These are phyloP conservation scores for Geotrypetes seraphini DNA, from an alignment of 2,797 vertebrate genomes.

Conservation along the genomic window DNA sequence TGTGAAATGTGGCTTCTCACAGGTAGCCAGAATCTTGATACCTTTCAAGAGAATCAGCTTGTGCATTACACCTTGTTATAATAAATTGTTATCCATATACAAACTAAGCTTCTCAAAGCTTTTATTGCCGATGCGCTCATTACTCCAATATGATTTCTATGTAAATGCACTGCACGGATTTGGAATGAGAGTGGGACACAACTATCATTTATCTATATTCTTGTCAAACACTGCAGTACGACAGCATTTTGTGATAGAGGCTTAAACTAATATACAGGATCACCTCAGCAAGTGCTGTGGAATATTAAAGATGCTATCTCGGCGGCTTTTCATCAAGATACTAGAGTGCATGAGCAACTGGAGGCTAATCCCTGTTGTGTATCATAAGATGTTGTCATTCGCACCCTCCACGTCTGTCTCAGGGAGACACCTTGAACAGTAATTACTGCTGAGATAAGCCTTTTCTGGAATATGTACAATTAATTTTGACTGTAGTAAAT, in stretches of 20 bases:
- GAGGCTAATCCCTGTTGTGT: slow-evolving; percentile 23
- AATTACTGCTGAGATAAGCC: slow-evolving; percentile 47
- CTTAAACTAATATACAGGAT: slow-evolving; percentile 29
- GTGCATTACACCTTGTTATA: background rate
- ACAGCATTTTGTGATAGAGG: slow-evolving; percentile 17
- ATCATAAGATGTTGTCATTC: slow-evolving; percentile 33
- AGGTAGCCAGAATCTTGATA: slow-evolving; percentile 2
- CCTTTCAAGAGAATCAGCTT: slow-evolving; percentile 1
- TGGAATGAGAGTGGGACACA: background rate
- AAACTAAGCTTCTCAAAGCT: background rate
- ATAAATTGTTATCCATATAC: slow-evolving; percentile 5
- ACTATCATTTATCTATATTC: slow-evolving; percentile 16
- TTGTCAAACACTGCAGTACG: background rate
- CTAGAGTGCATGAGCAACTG: slow-evolving; percentile 2
- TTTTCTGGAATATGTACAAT: slow-evolving; percentile 38
- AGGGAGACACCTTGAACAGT: slow-evolving; percentile 22
- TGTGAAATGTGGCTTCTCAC: no score
- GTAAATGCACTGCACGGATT: slow-evolving; percentile 4
- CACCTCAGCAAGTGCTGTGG: slow-evolving; percentile 16
- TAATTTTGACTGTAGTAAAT: slow-evolving; percentile 35
- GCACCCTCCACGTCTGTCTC: slow-evolving; percentile 16
- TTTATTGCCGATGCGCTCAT: slow-evolving; percentile 11
- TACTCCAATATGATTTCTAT: slow-evolving; percentile 14
- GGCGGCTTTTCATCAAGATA: slow-evolving; percentile 27
- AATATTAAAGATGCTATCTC: slow-evolving; percentile 52